Base-by-base conservation (phyloP, 2,888 invertebrate species). In the Muschampia plurimacula region DNA sequence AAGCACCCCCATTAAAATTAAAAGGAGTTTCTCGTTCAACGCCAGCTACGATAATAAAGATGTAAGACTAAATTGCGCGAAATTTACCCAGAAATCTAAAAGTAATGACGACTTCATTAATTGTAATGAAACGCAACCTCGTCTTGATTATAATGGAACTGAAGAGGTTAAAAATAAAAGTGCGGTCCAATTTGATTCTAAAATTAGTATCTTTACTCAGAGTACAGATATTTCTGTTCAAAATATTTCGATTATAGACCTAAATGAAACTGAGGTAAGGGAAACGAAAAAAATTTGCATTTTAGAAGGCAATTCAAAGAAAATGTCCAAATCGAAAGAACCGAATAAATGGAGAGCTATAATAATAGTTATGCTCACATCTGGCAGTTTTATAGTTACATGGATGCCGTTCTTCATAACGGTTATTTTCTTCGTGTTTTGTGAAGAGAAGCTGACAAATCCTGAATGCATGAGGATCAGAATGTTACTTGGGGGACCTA, bases 351-450 rank as follows among this genome's bases (percentile, higher is more conserved):
- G 95, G 94, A 95, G 95, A 78, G 96, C 96, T 0, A 94, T 96
- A 7, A 95, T 95, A 78, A 94, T 96, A 22, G 96, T 96, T 0
- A 83, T 95, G 81, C 91, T 96, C 10, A 96, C 96, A 15, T 95
- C 95, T 1, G 95, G 95, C 2, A 95, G 95, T 79, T 95, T 96
- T 78, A 84, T 96, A 75, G 79, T 95, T 7, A 96, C 96, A 0
- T 96, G 96, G 96, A 86, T 95, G 76, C 96, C 96, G 0, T 96
- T 95, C 79, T 96, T 96, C 77, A 83, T 96, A n/a, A 88, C 93
- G 3, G 95, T 95, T 3, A 91, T 94, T 67, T 86, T 95, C 74
- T 96, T 93, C 80, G 95, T 95, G 0, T 89, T 95, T 69, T 95
- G 95, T 76, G 92, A 95, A 77, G 88, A 91, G 2, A 89, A 95